Evolutionary conservation across 2,797 vertebrate species (phyloP).

Genomic region (Lacerta agilis): DNA sequence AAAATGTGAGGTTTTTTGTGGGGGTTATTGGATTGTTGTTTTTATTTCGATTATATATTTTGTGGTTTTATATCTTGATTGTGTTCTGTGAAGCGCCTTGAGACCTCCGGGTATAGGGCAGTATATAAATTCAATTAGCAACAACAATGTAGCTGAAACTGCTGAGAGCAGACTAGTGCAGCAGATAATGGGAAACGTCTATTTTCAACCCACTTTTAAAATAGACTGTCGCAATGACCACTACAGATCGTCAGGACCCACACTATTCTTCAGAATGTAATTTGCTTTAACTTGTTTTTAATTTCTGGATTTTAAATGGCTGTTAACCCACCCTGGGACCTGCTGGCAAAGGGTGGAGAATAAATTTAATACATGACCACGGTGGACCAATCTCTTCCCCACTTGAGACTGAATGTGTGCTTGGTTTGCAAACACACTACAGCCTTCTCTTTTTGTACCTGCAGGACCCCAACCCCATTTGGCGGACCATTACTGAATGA

Average conservation of each 20-base stretch:
- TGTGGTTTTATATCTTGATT: no score
- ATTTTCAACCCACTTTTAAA: not conserved
- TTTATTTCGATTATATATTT: no score
- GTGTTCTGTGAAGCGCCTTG: no score
- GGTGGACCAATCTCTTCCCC: not conserved
- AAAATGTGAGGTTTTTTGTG: no score
- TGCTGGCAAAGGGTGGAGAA: no score
- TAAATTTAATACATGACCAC: not conserved
- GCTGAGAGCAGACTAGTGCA: not conserved
- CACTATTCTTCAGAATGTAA: no score
- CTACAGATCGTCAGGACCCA: not conserved
- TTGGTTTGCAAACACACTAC: fast-evolving
- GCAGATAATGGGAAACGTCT: not conserved
- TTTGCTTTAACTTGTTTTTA: no score
- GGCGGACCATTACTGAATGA: conserved; percentile 78
- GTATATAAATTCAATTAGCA: no score
- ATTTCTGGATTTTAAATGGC: no score
- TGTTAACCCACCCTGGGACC: no score
- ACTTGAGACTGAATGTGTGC: fast-evolving
- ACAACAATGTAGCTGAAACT: not conserved
- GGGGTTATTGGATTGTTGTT: no score
- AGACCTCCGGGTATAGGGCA: no score
- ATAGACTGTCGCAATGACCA: not conserved
- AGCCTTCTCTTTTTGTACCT: not conserved
- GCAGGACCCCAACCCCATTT: conserved; percentile 89